Conservation (phyloP, 2,888 invertebrate genomes). For the Fragum sueziense region DNA sequence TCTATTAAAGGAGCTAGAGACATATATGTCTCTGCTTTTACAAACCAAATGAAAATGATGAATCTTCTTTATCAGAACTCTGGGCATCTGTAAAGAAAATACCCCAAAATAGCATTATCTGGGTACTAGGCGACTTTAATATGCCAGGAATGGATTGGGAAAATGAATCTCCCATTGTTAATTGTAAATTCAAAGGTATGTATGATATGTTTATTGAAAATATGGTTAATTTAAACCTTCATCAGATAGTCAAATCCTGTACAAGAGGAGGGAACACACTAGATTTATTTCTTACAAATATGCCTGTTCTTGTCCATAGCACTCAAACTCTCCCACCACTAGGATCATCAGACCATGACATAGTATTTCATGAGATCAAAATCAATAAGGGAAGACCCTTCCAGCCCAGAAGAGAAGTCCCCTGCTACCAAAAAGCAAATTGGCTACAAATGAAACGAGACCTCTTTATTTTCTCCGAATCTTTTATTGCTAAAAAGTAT, state of each 20-base stretch:
- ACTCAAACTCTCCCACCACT: conserved; percentile 9
- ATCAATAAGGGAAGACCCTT: background rate
- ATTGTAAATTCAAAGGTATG: background rate
- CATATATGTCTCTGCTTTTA: too few relatives aligned
- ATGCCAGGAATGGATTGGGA: conserved; percentile 19
- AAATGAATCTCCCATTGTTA: background rate
- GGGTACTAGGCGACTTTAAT: too few relatives aligned
- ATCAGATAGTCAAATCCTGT: background rate
- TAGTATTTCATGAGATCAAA: conserved; percentile 18
- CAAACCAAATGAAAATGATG: conserved; percentile 30
- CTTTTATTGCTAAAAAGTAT: background rate
- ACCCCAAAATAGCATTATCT: conserved; percentile 19
- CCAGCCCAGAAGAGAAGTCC: background rate
- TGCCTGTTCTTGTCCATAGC: conserved; percentile 1
- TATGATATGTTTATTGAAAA: background rate
- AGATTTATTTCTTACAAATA: conserved; percentile 39
- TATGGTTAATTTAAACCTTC: background rate
- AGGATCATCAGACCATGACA: conserved; percentile 15
- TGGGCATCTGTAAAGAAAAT: conserved; percentile 14
- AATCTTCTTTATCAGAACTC: conserved; percentile 2
- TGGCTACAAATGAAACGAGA: background rate
- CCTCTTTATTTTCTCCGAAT: background rate
- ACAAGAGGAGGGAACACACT: conserved; percentile 23
- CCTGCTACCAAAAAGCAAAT: background rate
- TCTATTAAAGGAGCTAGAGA: background rate